phyloP scores from a whole-genome alignment of 2,888 invertebrate genomes.

The Hipparchia semele region DNA sequence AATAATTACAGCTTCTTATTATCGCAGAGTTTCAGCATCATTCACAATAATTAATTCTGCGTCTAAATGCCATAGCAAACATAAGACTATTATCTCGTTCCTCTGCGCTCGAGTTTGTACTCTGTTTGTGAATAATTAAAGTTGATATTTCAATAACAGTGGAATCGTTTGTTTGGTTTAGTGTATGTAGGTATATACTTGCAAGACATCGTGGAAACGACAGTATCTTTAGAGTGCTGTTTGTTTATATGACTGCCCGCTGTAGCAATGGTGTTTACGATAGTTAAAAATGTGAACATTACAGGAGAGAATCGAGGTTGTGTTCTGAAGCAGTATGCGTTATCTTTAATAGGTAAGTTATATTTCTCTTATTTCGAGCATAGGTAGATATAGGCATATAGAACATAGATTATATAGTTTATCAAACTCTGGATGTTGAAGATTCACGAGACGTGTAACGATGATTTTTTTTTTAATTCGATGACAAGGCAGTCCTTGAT shows the following conservation, averaged over 20 bases:
- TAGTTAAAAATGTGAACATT: constrained; percentile 42
- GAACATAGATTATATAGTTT: constrained; percentile 1
- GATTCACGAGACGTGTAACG: neutral
- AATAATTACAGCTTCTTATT: constrained; percentile 29
- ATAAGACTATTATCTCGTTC: constrained; percentile 18
- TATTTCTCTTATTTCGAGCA: neutral
- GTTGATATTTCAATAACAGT: constrained; percentile 6
- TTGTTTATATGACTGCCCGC: constrained; percentile 22
- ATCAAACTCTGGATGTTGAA: neutral
- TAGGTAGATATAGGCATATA: neutral
- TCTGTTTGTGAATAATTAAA: constrained; percentile 12
- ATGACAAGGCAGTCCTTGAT: too few species aligned
- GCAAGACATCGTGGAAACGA: constrained; percentile 15
- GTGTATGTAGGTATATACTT: constrained; percentile 20
- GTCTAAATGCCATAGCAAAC: constrained; percentile 31
- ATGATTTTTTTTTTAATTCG: neutral
- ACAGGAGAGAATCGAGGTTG: constrained; percentile 41
- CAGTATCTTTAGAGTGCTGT: constrained; percentile 28
- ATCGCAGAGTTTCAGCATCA: constrained; percentile 27
- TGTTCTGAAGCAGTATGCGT: constrained; percentile 51
- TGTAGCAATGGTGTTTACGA: constrained; percentile 55
- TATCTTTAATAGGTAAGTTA: constrained; percentile 57
- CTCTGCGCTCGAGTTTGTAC: constrained; percentile 19
- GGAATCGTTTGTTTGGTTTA: constrained; percentile 1
- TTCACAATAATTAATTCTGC: constrained; percentile 28